Evolutionary conservation across 2,797 vertebrate species (phyloP), one percentile per base, ranked within the genome.

Genomic region (Fistularia tabacaria): DNA sequence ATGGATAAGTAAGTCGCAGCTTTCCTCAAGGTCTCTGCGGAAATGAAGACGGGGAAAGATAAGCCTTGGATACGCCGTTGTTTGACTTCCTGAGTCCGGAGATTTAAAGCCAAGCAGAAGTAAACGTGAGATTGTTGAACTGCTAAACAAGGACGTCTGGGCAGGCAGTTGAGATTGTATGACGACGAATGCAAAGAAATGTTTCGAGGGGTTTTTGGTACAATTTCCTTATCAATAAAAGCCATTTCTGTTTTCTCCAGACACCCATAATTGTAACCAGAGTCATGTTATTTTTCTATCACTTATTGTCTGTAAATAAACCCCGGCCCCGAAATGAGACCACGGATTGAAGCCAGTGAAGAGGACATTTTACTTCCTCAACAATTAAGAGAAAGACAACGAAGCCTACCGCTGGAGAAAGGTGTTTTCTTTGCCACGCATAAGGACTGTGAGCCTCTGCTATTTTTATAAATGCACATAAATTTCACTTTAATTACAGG

Each of bases 401-500:
- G 42, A 1, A 45, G 47, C 40, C 9, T 7, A 38, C 25, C 2
- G 25, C 25, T 25, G 25, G 25, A 25, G 25, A 2, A 52, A 67
- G 9, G 45, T 0, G 3, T 60, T 47, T 59, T 45, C 11, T 45
- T 13, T 12, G 43, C 43, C 43, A 45, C 11, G 49, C 15, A 51
- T 36, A 56, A 49, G 38, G 53, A 48, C 41, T 9, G 10, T 38
- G 13, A 67, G 69, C 48, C 48, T 52, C 7, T 46, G 50, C 41
- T 53, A 10, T 38, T 58, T 49, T 10, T 40, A 1, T 37, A 53
- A 47, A 64, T 42, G 38, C 62, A 54, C 54, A 55, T n/a, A 71
- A 61, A 49, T 74, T 69, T 70, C 25, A 10, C 47, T 72, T 68
- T 71, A 77, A 80, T 81, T 66, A 62, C 54, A 25, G 15, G 47